Percentiles rank a stretch among this genome's conserved stretches.
phyloP scores from a whole-genome alignment of 1,140 invertebrate species.

The Gryllus bimaculatus region DNA sequence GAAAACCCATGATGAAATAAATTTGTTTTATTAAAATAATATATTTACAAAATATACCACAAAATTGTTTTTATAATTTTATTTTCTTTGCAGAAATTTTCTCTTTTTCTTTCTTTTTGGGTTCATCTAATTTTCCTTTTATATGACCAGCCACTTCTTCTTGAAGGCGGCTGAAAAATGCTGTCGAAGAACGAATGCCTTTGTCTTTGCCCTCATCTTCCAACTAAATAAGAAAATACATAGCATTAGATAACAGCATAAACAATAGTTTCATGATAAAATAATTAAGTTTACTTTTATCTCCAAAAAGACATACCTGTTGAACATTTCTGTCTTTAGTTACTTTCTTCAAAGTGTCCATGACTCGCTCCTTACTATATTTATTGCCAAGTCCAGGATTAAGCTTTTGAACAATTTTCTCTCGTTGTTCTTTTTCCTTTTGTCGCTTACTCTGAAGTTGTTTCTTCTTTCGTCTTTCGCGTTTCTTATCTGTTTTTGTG shows the following conservation, averaged over 20 bases:
- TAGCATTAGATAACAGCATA: background rate
- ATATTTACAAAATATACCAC: too few species aligned
- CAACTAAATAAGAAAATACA: slow-evolving; percentile 32
- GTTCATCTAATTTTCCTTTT: slow-evolving; percentile 33
- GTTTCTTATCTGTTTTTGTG: slow-evolving; percentile 77
- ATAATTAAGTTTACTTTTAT: background rate
- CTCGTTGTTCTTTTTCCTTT: slow-evolving; percentile 42
- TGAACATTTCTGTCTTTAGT: slow-evolving; percentile 53
- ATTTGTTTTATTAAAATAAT: too few species aligned
- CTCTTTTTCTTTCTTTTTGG: slow-evolving; percentile 33
- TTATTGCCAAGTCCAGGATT: slow-evolving; percentile 48
- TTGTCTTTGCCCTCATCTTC: slow-evolving; percentile 41
- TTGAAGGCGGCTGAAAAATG: slow-evolving; percentile 74
- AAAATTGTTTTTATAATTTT: slow-evolving; percentile 35
- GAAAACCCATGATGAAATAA: too few species aligned
- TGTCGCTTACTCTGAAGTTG: slow-evolving; percentile 50
- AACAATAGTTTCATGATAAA: too few species aligned
- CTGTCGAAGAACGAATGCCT: slow-evolving; percentile 63
- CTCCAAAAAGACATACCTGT: slow-evolving; percentile 34
- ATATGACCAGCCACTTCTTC: slow-evolving; percentile 51
- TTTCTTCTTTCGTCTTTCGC: slow-evolving; percentile 83
- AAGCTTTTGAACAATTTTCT: slow-evolving; percentile 35
- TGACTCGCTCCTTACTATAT: slow-evolving; percentile 43
- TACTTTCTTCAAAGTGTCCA: slow-evolving; percentile 45
- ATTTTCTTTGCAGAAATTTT: slow-evolving; percentile 36